These are phyloP conservation scores for Trachythela sp. DNA, from an alignment of 64 coral and sea anemone species.

Conservation along the genomic window DNA sequence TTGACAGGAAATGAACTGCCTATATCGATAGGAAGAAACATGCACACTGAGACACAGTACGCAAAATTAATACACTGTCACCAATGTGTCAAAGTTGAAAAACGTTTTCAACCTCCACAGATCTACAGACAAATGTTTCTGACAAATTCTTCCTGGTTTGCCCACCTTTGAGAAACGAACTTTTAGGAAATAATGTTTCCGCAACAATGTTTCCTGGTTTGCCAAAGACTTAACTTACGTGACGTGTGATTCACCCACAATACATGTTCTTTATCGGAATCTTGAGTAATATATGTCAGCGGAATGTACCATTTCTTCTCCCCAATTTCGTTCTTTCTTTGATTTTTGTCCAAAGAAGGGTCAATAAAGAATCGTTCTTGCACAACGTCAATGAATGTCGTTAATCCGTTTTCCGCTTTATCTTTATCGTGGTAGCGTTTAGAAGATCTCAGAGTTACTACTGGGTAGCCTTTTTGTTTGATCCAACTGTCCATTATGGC, in stretches of 20 bases:
- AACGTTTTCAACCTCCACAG: no score
- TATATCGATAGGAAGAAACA: background rate
- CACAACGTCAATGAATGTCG: slow-evolving; percentile 29
- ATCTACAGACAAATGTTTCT: no score
- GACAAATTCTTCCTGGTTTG: no score
- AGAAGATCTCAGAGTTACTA: slow-evolving; percentile 49
- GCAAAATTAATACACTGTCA: no score
- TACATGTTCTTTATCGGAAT: slow-evolving; percentile 35
- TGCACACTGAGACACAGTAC: background rate
- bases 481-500: slow-evolving; percentile 97
- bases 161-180: no score
- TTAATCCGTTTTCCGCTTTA: slow-evolving; percentile 22
- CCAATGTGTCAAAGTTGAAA: no score
- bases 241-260: slow-evolving; percentile 83
- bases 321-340: background rate
- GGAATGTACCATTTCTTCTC: slow-evolving; percentile 63
- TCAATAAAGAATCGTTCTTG: slow-evolving; percentile 85
- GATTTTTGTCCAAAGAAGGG: background rate
- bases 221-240: slow-evolving; percentile 16
- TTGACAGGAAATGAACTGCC: slow-evolving; percentile 26
- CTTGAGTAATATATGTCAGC: slow-evolving; percentile 66
- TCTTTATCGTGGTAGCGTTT: background rate
- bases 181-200: no score
- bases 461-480: slow-evolving; percentile 88
- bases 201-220: no score